phyloP scores from a whole-genome alignment of 1,140 invertebrate species.

The Drosophila insularis region DNA sequence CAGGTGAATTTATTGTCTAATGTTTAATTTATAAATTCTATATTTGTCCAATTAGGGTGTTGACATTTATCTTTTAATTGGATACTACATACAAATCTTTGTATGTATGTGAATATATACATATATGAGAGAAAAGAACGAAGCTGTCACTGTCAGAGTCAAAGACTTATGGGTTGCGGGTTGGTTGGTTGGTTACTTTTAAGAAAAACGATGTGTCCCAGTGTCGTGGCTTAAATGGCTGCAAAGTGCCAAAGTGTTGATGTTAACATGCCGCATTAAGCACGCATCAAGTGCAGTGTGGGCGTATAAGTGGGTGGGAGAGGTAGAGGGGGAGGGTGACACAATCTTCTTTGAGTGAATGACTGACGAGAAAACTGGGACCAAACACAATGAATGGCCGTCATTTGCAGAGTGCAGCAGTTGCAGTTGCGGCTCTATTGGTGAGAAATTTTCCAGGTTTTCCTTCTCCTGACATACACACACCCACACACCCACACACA shows the following conservation, averaged over 20 bases:
- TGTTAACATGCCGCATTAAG: slow-evolving; percentile 65
- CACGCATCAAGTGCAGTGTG: slow-evolving; percentile 63
- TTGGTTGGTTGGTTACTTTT: slow-evolving; percentile 20
- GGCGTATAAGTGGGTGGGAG: background rate
- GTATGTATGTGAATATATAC: background rate
- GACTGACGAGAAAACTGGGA: slow-evolving; percentile 1
- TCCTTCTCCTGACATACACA: background rate
- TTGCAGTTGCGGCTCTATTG: background rate
- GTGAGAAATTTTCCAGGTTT: background rate
- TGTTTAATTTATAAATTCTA: slow-evolving; percentile 19
- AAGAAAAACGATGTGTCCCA: background rate
- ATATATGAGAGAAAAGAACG: background rate
- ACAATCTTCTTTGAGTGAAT: slow-evolving; percentile 39
- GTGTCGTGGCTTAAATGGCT: slow-evolving; percentile 43
- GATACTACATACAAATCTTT: background rate
- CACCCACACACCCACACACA: background rate
- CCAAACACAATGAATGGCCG: slow-evolving; percentile 31
- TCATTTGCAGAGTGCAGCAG: slow-evolving; percentile 32
- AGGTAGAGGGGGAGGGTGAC: background rate
- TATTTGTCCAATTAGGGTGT: slow-evolving; percentile 34
- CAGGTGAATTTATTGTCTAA: slow-evolving; percentile 7
- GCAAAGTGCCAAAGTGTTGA: slow-evolving; percentile 58
- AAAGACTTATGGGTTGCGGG: slow-evolving; percentile 11
- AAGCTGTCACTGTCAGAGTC: slow-evolving; percentile 30
- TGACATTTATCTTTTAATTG: slow-evolving; percentile 35